Evolutionary conservation across 1,140 invertebrate species (phyloP).

Genomic region (Atopsyche davidsoni): DNA sequence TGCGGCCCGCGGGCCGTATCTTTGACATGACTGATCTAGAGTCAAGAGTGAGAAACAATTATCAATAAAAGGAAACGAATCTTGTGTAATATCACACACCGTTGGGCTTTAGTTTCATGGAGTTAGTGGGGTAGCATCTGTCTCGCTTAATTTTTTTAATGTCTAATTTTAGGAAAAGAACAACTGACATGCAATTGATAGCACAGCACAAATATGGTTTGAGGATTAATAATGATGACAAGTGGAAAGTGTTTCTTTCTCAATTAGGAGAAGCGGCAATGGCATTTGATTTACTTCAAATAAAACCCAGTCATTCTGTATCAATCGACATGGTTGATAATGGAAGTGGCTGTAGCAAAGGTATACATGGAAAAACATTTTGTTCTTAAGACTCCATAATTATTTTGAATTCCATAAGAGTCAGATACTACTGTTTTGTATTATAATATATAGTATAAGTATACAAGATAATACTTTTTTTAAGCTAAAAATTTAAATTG

Average conservation of each 20-base stretch:
- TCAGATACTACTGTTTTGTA: too few species aligned
- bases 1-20: too few species aligned
- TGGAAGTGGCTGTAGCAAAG: constrained; percentile 40
- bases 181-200: constrained; percentile 52
- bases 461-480: too few species aligned
- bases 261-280: constrained; percentile 55
- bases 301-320: constrained; percentile 51
- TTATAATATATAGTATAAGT: too few species aligned
- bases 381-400: too few species aligned
- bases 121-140: not conserved
- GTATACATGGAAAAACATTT: too few species aligned
- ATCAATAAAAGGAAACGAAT: not conserved
- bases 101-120: not conserved
- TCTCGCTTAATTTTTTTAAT: constrained; percentile 6
- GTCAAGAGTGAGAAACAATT: too few species aligned
- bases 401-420: too few species aligned
- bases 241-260: constrained; percentile 42
- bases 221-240: constrained; percentile 39
- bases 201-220: constrained; percentile 57
- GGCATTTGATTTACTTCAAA: constrained; percentile 58
- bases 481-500: too few species aligned
- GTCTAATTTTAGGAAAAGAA: constrained; percentile 44
- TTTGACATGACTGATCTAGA: too few species aligned
- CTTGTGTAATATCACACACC: not conserved
- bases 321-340: constrained; percentile 40